Base-by-base conservation (phyloP, 2,888 invertebrate species). In the Acanthoscelides obtectus region DNA sequence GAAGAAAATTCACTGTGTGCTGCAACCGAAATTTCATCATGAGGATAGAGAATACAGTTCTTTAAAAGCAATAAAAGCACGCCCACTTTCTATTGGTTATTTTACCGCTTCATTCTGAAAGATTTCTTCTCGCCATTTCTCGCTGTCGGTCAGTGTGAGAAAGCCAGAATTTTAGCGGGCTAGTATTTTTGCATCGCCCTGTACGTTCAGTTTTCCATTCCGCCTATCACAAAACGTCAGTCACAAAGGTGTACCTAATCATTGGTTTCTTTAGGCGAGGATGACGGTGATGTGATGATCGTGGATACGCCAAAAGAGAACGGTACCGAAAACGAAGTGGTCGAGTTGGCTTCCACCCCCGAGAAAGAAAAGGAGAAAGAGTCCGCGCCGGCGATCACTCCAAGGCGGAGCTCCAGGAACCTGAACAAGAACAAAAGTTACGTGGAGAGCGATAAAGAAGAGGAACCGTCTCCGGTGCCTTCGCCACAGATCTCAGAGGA, bases 351-450 rank as follows among this genome's bases (percentile, higher is more conserved):
- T 69, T 81, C 74, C 25, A 81, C 84, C 83, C 80, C 85, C 85
- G 79, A 88, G 86, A 81, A 88, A 85, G 76, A 75, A 78, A 73
- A 75, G 3, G 22, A 66, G 75, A 78, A 74, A n/a, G 70, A 75
- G 19, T 78, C 75, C 19, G 71, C 75, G 8, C 74, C 74, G 20
- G 22, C 68, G 4, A 67, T 78, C 4, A 82, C 78, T 76, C 84
- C 77, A 79, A 79, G 80, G 65, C 72, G 90, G 73, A 90, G 90
- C 81, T 86, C 88, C 64, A 83, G 90, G 45, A 89, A 89, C 81
- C 81, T 89, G 64, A 89, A 88, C 78, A 90, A 90, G 76, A 90
- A 88, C 78, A 86, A 83, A 77, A 85, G 84, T 73, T 86, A 86
- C 76, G 80, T 81, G 20, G 87, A 87, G 74, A 70, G 63, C 17